Base-by-base conservation (phyloP, 2,888 invertebrate species). In the Lysandra coridon region DNA sequence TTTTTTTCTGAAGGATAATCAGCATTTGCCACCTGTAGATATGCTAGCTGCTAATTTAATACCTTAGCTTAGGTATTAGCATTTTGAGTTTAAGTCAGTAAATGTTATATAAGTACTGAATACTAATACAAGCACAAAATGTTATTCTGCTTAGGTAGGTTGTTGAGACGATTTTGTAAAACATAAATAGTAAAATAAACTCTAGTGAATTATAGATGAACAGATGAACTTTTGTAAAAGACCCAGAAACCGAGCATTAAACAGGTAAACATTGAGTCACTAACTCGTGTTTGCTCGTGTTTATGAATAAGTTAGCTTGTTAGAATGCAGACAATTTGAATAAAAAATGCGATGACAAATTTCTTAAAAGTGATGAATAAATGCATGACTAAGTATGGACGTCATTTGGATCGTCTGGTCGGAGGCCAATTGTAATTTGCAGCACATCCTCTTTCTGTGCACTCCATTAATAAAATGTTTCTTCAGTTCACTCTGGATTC, bases 391-490 rank as follows among this genome's bases (percentile, higher is more conserved):
- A 64, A 69, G 64, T 69, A 49, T 69, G 23, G 14, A 80, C 79
- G 78, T 78, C 81, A 82, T 81, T 81, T 81, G 82, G 81, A 82
- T 78, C 80, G 85, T 85, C 91, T 92, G 92, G 90, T 89, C 83
- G 85, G 86, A 86, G 90, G 91, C 91, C 92, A 92, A 92, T 88
- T 88, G 89, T 88, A 88, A 87, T 40, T 57, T 57, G 57, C 4
- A 64, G 64, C 30, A 75, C 49, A 44, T 75, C 49, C 75, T 49
- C 30, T 49, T 75, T 49, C 44, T 57, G 44, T 30, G 17, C 12
- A 76, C 14, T 76, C 2, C 76, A 76, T 76, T 30, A 14, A 49
- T 33, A 23, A 1, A 14, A 14, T 33, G 57, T 76, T 2, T 17
- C 14, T 30, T 64, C 10, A 64, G 12, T 23, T 3, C 23, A n/a